Base-by-base conservation (phyloP, 2,888 invertebrate genomes). In the Strigamia transsilvanica region DNA sequence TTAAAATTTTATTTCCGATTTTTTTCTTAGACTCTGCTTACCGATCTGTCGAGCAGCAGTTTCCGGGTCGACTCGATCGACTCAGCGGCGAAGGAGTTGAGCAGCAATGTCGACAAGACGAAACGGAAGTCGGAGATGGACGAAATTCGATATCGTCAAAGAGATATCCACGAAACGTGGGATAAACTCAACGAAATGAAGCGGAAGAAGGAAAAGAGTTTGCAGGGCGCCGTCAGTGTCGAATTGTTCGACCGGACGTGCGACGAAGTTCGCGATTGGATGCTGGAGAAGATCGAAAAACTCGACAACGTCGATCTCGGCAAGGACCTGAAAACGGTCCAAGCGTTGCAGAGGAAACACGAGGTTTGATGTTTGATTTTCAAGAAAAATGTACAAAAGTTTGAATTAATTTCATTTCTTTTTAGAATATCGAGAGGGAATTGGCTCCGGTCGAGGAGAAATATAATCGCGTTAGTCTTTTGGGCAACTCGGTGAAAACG, bases 181-280 rank as follows among this genome's bases (percentile, higher is more conserved):
- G 94, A 95, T 84, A 91, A 93, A 41, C 89, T 98, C 83, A 94
- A 97, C 87, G 91, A 93, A 86, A 90, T 97, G 21, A 97, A 96
- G 87, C 92, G 93, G 32, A 93, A 95, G 87, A 96, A 96, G 87
- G 98, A 98, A 86, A 94, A 94, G 88, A 96, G 93, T 84, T 87
- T 99, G 41, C 95, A 97, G 87, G 98, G 97, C 0, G 95, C 96
- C 2, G 94, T 94, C 1, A 93, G 95, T 86, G 97, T 99, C 85
- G 98, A 98, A 87, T 90, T 98, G 10, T 99, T 98, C 90, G 93
- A 96, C 87, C 93, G 97, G 82, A 96, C 96, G 0, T 99, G 98
- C 88, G 97, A 97, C 87, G 99, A 99, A 87, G 96, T 98, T 0
- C 92, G 94, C 84, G 97, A 97, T 87, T 99, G 99, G 98, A 98